Conservation (phyloP, 2,888 invertebrate species). For the Galeopsomyia nigrocyanea region DNA sequence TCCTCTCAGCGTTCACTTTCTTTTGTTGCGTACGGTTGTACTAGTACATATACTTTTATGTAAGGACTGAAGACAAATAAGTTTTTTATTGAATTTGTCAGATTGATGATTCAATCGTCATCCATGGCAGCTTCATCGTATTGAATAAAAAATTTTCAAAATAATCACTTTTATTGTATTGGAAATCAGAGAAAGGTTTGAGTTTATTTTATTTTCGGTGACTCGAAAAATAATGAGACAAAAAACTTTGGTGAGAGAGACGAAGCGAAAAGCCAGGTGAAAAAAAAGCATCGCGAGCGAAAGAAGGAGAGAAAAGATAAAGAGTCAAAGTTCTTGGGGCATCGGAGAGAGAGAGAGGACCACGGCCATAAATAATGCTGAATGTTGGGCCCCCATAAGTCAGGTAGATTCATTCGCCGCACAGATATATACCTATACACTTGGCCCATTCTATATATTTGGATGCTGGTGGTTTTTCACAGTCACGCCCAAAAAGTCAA, state of each 20-base stretch:
- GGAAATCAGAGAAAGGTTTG: no score
- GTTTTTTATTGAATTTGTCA: no score
- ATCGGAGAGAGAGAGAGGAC: conserved; percentile 53
- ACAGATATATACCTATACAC: conserved; percentile 49
- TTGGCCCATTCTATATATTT: conserved; percentile 57
- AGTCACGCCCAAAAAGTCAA: conserved; percentile 64
- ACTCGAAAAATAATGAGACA: no score
- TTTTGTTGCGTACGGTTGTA: no score
- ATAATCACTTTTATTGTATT: no score
- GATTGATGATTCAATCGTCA: no score
- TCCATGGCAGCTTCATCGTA: no score
- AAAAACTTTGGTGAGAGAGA: conserved; percentile 10
- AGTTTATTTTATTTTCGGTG: no score
- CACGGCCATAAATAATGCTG: conserved; percentile 65
- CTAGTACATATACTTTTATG: no score
- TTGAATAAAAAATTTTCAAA: no score
- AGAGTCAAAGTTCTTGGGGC: conserved; percentile 54
- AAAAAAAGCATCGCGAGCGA: neutral
- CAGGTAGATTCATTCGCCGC: conserved; percentile 64
- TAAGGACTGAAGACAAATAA: no score
- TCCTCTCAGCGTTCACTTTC: no score
- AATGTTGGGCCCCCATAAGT: conserved; percentile 66
- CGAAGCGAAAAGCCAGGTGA: conserved; percentile 32
- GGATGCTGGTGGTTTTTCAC: conserved; percentile 64
- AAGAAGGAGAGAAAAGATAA: conserved; percentile 45